These are phyloP conservation scores for Exocentrus adspersus DNA, from an alignment of 2,888 invertebrate genomes.

Conservation along the genomic window DNA sequence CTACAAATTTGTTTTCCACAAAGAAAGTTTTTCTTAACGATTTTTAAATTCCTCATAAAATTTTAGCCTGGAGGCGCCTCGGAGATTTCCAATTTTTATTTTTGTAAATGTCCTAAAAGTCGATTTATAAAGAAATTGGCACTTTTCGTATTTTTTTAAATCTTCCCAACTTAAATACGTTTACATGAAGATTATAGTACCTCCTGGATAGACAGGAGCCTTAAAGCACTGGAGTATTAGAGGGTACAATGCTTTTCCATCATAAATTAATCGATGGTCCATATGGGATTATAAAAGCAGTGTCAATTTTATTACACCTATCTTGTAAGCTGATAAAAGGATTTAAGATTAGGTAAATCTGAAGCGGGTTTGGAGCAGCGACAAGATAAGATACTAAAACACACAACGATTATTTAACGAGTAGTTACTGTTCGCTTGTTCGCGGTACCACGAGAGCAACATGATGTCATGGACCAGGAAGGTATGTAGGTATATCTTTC, in stretches of 20 bases:
- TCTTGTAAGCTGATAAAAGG: constrained; percentile 5
- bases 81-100: too few relatives aligned
- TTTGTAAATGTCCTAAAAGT: too few relatives aligned
- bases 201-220: too few relatives aligned
- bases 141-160: too few relatives aligned
- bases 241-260: background rate
- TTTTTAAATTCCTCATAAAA: too few relatives aligned
- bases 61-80: too few relatives aligned
- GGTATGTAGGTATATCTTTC: constrained; percentile 24
- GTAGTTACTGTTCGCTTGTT: background rate
- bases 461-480: constrained; percentile 28
- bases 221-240: too few relatives aligned
- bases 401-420: background rate
- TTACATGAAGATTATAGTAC: too few relatives aligned
- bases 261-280: background rate
- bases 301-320: constrained; percentile 1
- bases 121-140: too few relatives aligned
- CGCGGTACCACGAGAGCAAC: background rate
- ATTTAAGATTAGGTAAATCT: constrained; percentile 17
- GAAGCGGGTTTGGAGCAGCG: background rate
- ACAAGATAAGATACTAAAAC: constrained; percentile 11
- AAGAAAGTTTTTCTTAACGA: too few relatives aligned
- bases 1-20: too few relatives aligned
- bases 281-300: background rate
- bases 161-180: too few relatives aligned